Evolutionary conservation across 2,888 invertebrate genomes (phyloP), one percentile per base, ranked within the genome.

Genomic region (Zaprionus obscuricornis): DNA sequence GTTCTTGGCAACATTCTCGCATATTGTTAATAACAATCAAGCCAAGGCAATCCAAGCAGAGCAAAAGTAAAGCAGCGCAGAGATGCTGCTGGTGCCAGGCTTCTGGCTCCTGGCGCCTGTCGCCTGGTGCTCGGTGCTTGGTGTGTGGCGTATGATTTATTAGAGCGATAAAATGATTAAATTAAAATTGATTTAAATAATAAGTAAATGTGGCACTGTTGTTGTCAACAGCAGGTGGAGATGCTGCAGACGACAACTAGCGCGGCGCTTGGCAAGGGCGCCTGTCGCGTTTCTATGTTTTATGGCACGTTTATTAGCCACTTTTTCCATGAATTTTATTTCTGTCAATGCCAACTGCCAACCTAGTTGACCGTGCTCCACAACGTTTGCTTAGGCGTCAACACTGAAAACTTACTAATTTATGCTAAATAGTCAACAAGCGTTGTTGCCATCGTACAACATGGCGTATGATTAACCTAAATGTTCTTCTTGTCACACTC

Each of bases 161-260:
- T 75, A 74, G 63, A 70, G 51, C 66, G 74, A 81, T 77, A 84
- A 86, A 86, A 75, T 75, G 86, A 78, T 84, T 85, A 84, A 85
- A 86, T 86, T 86, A 67, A 81, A 84, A 84, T 82, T 84, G 82
- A 84, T 86, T 84, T 81, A 85, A 81, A 72, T 66, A 66, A 67
- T 66, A 64, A 62, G 60, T n/a, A 57, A 63, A 27, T 27, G 13
- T 11, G 45, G 14, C 42, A 36, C 11, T 13, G 14, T 2, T 16
- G 29, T 14, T n/a, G n/a, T 16, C 20, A 50, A 24, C 17, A 39
- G 22, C 49, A 51, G 37, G 13, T 36, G 33, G 40, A 46, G 40
- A 34, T 24, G 47, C 52, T 60, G 62, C 24, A 27, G 42, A 27
- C 50, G 46, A 43, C 57, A 63, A 50, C 65, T 58, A 63, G 26